Conservation (phyloP, 2,113 vertebrate species). For the Petromus typicus region DNA sequence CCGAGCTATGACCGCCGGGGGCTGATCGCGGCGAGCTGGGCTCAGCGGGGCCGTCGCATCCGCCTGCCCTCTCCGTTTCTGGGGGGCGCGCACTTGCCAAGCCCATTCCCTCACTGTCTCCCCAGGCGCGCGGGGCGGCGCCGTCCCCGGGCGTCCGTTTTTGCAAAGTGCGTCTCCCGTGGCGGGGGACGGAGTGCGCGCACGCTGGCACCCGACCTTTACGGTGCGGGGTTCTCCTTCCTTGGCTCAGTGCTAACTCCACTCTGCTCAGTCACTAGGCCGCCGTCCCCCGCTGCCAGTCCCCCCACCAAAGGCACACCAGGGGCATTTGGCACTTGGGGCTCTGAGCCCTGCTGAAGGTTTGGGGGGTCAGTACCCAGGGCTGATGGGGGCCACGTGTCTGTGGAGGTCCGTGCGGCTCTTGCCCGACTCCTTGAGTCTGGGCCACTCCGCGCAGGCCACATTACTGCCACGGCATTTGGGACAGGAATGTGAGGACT, state of each 20-base stretch:
- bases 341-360: constrained; percentile 40
- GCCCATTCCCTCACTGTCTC: not conserved
- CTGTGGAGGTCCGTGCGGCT: constrained; percentile 43
- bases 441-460: not conserved
- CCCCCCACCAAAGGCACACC: constrained; percentile 7
- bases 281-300: not conserved
- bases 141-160: not conserved
- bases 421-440: not conserved
- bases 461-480: not conserved
- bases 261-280: not conserved
- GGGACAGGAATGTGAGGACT: constrained; percentile 6
- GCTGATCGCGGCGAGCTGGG: not conserved
- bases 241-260: not conserved
- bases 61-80: not conserved
- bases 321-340: not conserved
- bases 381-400: not conserved
- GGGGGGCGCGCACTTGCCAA: not conserved
- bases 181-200: not conserved
- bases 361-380: not conserved
- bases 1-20: not conserved
- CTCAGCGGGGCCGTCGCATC: not conserved
- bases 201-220: not conserved
- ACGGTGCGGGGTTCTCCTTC: not conserved
- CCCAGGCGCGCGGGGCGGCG: not conserved
- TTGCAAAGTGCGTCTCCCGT: not conserved